phyloP scores from a whole-genome alignment of 2,797 vertebrate species.

The Neosilurus hyrtlii region DNA sequence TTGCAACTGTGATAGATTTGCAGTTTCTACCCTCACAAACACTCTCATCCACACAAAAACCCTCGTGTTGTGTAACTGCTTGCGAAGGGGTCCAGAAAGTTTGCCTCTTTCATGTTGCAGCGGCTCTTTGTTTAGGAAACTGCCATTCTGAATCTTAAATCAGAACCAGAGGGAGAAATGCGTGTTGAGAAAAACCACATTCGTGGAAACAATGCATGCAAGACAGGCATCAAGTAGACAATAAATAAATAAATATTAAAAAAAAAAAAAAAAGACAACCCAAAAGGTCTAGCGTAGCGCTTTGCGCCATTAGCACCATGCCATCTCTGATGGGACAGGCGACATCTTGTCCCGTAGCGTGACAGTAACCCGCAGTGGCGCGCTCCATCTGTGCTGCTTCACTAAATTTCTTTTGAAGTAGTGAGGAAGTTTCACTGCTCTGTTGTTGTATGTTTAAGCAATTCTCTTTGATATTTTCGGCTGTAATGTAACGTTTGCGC shows the following conservation, averaged over 20 bases:
- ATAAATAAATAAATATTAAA: constrained; percentile 55
- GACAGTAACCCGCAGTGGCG: constrained; percentile 62
- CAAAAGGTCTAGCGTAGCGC: constrained; percentile 38
- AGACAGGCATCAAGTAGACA: constrained; percentile 40
- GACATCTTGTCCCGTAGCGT: constrained; percentile 50
- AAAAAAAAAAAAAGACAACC: constrained; percentile 17
- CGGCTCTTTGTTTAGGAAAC: constrained; percentile 54
- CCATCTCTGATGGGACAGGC: constrained; percentile 50
- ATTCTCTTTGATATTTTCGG: constrained; percentile 51
- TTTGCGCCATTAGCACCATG: constrained; percentile 52
- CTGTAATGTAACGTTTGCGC: constrained; percentile 23
- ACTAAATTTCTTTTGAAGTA: constrained; percentile 68
- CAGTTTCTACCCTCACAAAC: constrained; percentile 18
- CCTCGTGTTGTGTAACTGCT: constrained; percentile 34
- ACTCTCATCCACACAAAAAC: constrained; percentile 9
- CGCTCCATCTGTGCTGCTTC: constrained; percentile 67
- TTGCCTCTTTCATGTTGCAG: constrained; percentile 47
- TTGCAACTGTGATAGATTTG: constrained; percentile 3
- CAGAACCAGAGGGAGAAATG: constrained; percentile 64
- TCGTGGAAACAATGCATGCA: constrained; percentile 45
- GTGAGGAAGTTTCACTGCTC: constrained; percentile 58
- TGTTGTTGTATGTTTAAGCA: constrained; percentile 53
- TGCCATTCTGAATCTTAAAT: constrained; percentile 62
- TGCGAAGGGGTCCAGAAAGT: constrained; percentile 38
- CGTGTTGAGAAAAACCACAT: constrained; percentile 51